Evolutionary conservation across 1,140 invertebrate species (phyloP), one percentile per base, ranked within the genome.

Genomic region (Rhizoglyphus robini): DNA sequence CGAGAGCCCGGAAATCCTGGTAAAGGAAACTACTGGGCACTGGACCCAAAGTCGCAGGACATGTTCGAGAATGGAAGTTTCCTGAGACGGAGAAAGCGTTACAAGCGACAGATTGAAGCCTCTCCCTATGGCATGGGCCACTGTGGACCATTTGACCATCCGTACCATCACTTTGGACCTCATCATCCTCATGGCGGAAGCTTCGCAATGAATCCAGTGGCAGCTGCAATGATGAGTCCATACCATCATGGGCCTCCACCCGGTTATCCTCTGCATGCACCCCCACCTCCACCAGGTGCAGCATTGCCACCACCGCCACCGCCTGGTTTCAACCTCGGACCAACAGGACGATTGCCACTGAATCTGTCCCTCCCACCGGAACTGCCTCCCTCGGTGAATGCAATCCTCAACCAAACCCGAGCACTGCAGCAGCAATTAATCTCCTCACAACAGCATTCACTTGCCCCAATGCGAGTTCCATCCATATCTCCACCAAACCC

Each of bases 41-140:
- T 99, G 51, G 94, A 99, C 77, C 96, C 96, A 0, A 78, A 91
- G 63, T 90, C 90, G 1, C 92, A 97, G 73, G 91, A 98, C 73
- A 99, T 99, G 96, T 99, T 99, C 73, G 96, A 99, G 74, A 99
- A 99, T 75, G 96, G 96, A 0, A 94, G 89, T 73, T 99, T 99
- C 73, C 78, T 99, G 47, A 76, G 96, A 3, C 81, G 96, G 23
- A 77, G 96, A 61, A 99, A 99, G 77, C 81, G 96, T 27, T 99
- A 94, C 79, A 97, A 96, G 75, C 79, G 92, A 51, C 86, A 88
- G 69, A 54, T 68, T 1, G 66, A 61, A 23, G 68, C 63, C 68
- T 23, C 27, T 15, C 18, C 31, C 5, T 63, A 23, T 30, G 49
- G 32, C 58, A n/a, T 30, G 15, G 64, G 13, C 15, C 15, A 15